These are phyloP conservation scores for Leiothrix lutea DNA, from an alignment of 2,113 vertebrate genomes.

Conservation along the genomic window DNA sequence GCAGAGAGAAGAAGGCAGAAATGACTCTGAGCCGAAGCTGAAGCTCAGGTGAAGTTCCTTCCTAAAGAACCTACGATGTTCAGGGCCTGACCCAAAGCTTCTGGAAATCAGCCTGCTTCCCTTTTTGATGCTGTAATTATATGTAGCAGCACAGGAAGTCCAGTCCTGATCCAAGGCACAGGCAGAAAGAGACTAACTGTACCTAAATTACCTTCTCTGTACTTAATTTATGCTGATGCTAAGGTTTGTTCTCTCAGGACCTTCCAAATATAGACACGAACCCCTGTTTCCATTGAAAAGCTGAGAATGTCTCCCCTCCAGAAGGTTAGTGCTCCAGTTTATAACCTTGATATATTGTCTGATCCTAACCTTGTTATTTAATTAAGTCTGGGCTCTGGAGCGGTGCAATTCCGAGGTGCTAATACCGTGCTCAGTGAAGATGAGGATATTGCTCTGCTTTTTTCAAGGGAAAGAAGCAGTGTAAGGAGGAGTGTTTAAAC, in stretches of 20 bases:
- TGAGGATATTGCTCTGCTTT: background rate
- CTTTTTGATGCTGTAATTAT: background rate
- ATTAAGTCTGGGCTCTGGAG: constrained; percentile 25
- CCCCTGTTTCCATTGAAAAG: background rate
- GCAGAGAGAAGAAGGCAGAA: background rate
- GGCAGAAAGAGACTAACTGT: background rate
- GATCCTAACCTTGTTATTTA: constrained; percentile 39
- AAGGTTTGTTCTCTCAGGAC: constrained; percentile 9
- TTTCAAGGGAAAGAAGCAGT: background rate
- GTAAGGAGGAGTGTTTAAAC: background rate
- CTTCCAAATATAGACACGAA: constrained; percentile 26
- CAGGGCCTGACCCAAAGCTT: background rate
- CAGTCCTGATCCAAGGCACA: background rate
- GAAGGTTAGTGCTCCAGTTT: constrained; percentile 22
- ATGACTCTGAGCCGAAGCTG: background rate
- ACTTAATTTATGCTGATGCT: constrained; percentile 7
- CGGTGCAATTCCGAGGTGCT: background rate
- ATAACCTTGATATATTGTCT: constrained; percentile 44
- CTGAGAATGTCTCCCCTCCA: background rate
- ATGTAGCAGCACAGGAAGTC: background rate
- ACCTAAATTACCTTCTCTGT: background rate
- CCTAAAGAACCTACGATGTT: background rate
- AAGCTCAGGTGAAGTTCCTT: background rate
- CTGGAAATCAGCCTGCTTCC: background rate
- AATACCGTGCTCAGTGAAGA: background rate